Evolutionary conservation across 2,888 invertebrate genomes (phyloP), one percentile per base, ranked within the genome.

Genomic region (Balanococcus diminutus): DNA sequence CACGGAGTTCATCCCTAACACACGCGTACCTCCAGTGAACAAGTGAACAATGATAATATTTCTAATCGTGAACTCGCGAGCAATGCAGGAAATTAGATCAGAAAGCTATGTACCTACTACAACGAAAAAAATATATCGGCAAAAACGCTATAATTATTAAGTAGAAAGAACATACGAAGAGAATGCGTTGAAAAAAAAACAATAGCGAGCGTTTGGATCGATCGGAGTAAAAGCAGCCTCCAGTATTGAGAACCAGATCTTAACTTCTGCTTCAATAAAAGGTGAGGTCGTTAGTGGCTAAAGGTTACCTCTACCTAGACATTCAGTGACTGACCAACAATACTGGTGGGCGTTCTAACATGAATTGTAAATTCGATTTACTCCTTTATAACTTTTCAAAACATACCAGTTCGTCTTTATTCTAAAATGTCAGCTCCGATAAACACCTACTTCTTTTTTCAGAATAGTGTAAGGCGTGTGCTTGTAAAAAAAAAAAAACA

Each of bases 271-370:
- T 82, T 84, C 28, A 42, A 72, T 31, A 39, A 84, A 75, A 84
- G 84, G 84, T 84, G 84, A 84, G 84, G 84, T 84, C 72, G 39
- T 67, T 84, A 67, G 75, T 84, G 84, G 84, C 84, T 72, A 84
- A 84, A 84, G 84, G 84, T 84, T 84, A 72, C 42, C 36, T 84
- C 42, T 42, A 36, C 67, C 61, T 67, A 39, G 22, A 39, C 75
- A 67, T 39, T 84, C 42, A 84, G 14, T 72, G 32, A 39, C 83
- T 83, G 83, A 42, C 39, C 72, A 84, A 84, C 72, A 84, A 84
- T 84, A 84, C 84, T 42, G 84, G 84, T 84, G 84, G 83, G 84
- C 75, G 84, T 72, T 39, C 72, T 36, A 22, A 39, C 72, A 31
- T 5, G 72, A 72, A 72, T 72, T 72, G 31, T 4, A 31, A 72